Evolutionary conservation across 2,797 vertebrate species (phyloP), one percentile per base, ranked within the genome.

Genomic region (Chaenodraco wilsoni): DNA sequence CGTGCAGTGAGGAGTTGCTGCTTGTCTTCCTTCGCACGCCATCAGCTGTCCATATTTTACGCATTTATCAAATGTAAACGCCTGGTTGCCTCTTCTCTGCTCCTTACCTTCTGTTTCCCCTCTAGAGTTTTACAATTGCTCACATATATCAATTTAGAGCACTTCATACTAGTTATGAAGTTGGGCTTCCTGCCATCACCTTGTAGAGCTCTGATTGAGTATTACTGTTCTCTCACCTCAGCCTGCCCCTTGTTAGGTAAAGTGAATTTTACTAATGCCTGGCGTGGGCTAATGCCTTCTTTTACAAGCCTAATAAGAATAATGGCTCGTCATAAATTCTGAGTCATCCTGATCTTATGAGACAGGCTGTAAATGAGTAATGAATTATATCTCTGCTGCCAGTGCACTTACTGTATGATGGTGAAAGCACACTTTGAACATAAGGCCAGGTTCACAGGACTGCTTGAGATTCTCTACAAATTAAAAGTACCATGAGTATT

Each of bases 251-350:
- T 89, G 87, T 93, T 88, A 91, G 81, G 85, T 88, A 87, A 87
- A 88, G 88, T 91, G 86, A 90, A 90, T 93, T 92, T 92, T 89
- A 93, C 89, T 91, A 93, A 94, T 87, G 89, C 78, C 65, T 85
- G 88, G 78, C 72, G 78, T 87, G 83, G 88, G 85, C 86, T 90
- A 93, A 92, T 91, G 90, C 89, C 82, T 83, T 78, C 80, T 89
- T 94, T 94, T 91, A 94, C 85, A 91, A 90, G 91, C 86, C 88
- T 93, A 91, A 91, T 93, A 92, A 92, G 91, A 91, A 86, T 90
- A 91, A 91, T 85, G 89, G 76, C 74, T 69, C 5, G 23, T 76
- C 84, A 83, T 94, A 94, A 94, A 94, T 94, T 86, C 86, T 67
- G 84, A 79, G 76, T 85, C 87, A 85, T 91, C 89, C 79, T 70